Evolutionary conservation across 2,113 vertebrate genomes (phyloP).

Genomic region (Cricetomys ansorgei): DNA sequence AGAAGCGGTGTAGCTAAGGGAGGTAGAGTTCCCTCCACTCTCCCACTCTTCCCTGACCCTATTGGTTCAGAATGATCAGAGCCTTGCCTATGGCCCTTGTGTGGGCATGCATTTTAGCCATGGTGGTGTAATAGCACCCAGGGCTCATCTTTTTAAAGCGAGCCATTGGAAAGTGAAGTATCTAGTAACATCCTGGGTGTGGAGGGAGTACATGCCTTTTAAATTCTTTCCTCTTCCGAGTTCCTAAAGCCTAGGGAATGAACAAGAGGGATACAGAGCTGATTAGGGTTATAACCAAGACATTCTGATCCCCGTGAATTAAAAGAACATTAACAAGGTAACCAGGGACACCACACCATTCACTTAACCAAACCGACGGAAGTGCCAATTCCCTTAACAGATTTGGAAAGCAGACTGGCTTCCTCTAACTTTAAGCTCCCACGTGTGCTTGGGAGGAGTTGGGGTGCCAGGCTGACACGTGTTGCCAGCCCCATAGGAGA

Average conservation of each 20-base stretch:
- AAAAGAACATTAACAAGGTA: slow-evolving; percentile 14
- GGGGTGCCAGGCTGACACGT: background rate
- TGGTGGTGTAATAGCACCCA: background rate
- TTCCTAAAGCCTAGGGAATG: background rate
- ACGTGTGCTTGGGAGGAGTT: background rate
- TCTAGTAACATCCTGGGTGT: background rate
- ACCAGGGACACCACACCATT: slow-evolving; percentile 32
- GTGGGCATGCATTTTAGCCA: background rate
- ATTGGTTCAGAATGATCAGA: background rate
- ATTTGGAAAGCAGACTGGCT: slow-evolving; percentile 1
- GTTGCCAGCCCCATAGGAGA: background rate
- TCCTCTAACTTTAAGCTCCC: background rate
- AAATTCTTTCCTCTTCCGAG: background rate
- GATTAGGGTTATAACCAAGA: slow-evolving; percentile 29
- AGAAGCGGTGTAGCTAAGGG: background rate
- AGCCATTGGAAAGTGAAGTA: background rate
- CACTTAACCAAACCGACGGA: slow-evolving; percentile 8
- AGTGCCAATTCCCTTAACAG: background rate
- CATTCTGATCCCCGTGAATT: slow-evolving; percentile 42
- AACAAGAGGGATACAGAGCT: background rate
- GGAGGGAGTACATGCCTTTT: background rate
- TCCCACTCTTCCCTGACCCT: too few relatives aligned
- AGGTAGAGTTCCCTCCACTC: background rate
- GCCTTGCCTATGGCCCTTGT: background rate
- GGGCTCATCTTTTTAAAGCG: background rate